phyloP scores from a whole-genome alignment of 2,888 invertebrate genomes.

The Pachymerium ferrugineum region DNA sequence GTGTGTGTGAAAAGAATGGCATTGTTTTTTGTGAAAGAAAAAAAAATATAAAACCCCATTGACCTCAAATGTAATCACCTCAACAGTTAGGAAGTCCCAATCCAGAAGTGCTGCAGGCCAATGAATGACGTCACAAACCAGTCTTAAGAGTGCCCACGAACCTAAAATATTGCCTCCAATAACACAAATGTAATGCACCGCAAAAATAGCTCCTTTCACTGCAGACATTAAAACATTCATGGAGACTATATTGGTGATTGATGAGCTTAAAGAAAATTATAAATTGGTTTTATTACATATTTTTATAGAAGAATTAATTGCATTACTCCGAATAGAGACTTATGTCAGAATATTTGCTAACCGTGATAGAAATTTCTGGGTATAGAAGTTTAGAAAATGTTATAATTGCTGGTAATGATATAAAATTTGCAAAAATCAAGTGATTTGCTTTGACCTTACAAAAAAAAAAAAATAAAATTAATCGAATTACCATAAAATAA shows the following conservation, averaged over 20 bases:
- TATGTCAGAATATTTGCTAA: background rate
- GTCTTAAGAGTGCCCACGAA: background rate
- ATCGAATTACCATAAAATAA: no score
- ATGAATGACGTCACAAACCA: background rate
- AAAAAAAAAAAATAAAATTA: background rate
- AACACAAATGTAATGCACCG: background rate
- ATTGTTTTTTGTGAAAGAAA: no score
- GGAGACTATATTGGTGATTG: background rate
- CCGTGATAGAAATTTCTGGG: background rate
- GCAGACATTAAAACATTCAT: background rate
- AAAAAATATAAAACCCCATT: no score
- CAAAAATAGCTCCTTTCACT: background rate
- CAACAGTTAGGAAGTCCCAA: background rate
- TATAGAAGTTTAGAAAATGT: background rate
- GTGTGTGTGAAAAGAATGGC: no score
- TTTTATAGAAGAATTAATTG: background rate
- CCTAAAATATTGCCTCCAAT: background rate
- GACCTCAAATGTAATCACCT: background rate
- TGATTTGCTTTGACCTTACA: background rate
- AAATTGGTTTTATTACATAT: background rate
- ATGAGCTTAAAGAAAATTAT: background rate
- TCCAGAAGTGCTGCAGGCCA: background rate
- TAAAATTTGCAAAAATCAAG: background rate
- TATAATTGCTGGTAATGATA: background rate
- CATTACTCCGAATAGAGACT: slow-evolving; percentile 1